Percentiles rank a stretch among this genome's conserved stretches.
phyloP scores from a whole-genome alignment of 2,888 invertebrate genomes.

The Caenorhabditis uteleia region DNA sequence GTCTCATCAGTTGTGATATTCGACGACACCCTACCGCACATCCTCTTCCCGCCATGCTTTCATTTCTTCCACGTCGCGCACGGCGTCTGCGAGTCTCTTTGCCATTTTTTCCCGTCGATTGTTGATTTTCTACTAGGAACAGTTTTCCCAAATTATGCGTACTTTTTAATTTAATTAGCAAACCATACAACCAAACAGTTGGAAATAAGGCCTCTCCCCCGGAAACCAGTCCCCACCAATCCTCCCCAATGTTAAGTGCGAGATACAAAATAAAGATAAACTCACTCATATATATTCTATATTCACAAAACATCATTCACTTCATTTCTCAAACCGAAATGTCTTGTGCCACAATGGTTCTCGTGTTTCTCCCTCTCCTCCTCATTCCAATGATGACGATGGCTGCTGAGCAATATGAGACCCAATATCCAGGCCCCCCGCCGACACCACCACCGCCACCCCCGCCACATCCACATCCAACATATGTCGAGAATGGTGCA shows the following conservation, averaged over 20 bases:
- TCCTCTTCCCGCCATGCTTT: slow-evolving; percentile 33
- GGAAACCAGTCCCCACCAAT: slow-evolving; percentile 30
- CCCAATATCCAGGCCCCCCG: too few species aligned
- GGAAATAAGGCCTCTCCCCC: too few species aligned
- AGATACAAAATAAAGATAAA: slow-evolving; percentile 39
- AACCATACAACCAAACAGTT: slow-evolving; percentile 18
- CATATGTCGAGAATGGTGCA: neutral
- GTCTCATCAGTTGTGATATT: slow-evolving; percentile 30
- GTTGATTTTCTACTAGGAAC: slow-evolving; percentile 43
- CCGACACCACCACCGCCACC: too few species aligned
- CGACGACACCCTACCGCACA: slow-evolving; percentile 25
- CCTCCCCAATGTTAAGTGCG: slow-evolving; percentile 15
- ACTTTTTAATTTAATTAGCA: slow-evolving; percentile 41
- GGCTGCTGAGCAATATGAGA: too few species aligned
- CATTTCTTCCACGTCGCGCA: slow-evolving; percentile 37
- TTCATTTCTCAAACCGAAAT: too few species aligned
- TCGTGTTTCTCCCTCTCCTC: too few species aligned
- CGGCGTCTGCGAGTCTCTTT: slow-evolving; percentile 30
- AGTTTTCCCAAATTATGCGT: slow-evolving; percentile 44
- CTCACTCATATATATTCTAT: slow-evolving; percentile 5
- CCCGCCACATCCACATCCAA: slow-evolving; percentile 1
- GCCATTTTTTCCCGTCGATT: slow-evolving; percentile 36
- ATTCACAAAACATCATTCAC: neutral
- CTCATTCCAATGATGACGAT: too few species aligned
- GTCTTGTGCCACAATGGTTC: neutral